Base-by-base conservation (phyloP, 1,140 invertebrate genomes). In the Nebria ingens region DNA sequence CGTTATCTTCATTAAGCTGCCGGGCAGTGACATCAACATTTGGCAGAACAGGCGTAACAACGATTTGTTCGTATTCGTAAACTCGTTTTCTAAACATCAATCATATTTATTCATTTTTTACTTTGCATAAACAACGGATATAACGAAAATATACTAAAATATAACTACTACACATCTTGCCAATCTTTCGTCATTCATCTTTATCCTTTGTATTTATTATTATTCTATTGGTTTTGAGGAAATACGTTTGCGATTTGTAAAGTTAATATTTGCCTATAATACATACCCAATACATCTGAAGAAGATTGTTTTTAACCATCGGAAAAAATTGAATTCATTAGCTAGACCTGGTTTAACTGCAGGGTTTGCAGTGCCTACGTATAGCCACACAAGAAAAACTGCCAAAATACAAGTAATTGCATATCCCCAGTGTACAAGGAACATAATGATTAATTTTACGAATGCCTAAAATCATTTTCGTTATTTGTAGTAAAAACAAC, bases 1-100 rank as follows among this genome's bases (percentile, higher is more conserved):
- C 85, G 72, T 97, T 97, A 64, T 96, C 91, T 65, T 96, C 92
- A 58, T 93, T 98, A 19, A 96, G 73, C 67, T 93, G 89, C 51
- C 91, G 82, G 17, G 90, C 85, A 60, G 83, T 82, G 19, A 91
- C 79, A 64, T 89, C 80, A 6, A 95, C 80, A 45, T 85, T 86
- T 1, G 89, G 86, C 65, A 89, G 86, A 9, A 84, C 80, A 0
- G 92, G 89, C 2, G 91, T 89, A 49, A 95, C 89, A 0, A 96
- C 84, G 62, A 95, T 87, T 69, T 94, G 89, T 65, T 95, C 91
- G 61, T 91, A 91, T 67, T 89, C 84, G 53, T 84, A 77, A 29
- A 83, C 80, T 52, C 84, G 81, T 76, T 84, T 83, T 55, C 87
- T 86, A 63, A 72, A 74, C 53, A 56, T 62, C 23, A 21, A 20